phyloP scores from a whole-genome alignment of 53 echinoderm and acorn worm species.

The Astropecten irregularis region DNA sequence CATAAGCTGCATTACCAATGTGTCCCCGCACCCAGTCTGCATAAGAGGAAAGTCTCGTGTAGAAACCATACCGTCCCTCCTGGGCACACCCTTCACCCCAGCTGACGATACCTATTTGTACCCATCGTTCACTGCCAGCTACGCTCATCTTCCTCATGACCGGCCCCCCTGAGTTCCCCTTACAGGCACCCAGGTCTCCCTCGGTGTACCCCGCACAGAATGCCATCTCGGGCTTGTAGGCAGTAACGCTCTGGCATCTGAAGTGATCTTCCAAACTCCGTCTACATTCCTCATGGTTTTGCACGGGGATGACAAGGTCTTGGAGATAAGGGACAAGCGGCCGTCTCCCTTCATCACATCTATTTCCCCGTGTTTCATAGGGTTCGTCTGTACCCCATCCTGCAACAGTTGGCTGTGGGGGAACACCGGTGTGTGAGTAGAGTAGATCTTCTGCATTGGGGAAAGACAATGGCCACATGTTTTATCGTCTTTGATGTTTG shows the following conservation, averaged over 20 bases:
- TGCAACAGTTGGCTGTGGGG: background rate
- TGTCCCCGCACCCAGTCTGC: slow-evolving; percentile 18
- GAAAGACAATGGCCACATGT: background rate
- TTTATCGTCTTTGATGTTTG: background rate
- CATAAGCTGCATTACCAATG: too few species aligned
- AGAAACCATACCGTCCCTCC: slow-evolving; percentile 39
- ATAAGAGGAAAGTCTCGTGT: slow-evolving; percentile 41
- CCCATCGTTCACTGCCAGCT: slow-evolving; percentile 18
- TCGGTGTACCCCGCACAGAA: slow-evolving; percentile 53
- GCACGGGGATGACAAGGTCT: slow-evolving; percentile 20
- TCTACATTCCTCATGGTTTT: background rate
- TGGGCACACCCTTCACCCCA: slow-evolving; percentile 57
- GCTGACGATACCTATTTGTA: slow-evolving; percentile 58
- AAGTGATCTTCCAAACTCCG: background rate
- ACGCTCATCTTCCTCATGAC: slow-evolving; percentile 6
- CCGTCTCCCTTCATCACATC: background rate
- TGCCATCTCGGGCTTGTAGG: background rate
- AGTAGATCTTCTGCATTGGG: background rate
- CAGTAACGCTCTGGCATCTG: background rate
- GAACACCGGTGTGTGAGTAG: background rate
- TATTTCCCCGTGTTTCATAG: background rate
- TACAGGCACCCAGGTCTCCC: slow-evolving; percentile 41
- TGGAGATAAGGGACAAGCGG: background rate
- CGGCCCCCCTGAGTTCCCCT: slow-evolving; percentile 64
- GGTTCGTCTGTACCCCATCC: slow-evolving; percentile 48